Percentiles rank a stretch among this genome's conserved stretches.
Conservation (phyloP, 2,113 vertebrate genomes). For the Sinosuthora webbiana region DNA sequence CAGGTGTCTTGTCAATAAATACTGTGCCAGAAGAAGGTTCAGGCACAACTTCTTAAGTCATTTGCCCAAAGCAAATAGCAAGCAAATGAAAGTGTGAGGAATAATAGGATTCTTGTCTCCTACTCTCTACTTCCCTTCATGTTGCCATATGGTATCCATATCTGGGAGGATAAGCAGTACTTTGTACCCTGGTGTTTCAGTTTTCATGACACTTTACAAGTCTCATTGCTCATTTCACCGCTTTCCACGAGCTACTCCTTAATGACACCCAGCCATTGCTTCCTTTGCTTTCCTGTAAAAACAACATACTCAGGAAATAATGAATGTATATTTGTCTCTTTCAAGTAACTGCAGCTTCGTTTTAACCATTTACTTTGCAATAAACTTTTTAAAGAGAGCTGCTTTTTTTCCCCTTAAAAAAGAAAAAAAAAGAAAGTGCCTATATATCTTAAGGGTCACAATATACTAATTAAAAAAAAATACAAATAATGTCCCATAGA, state of each 20-base stretch:
- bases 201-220: conserved; percentile 67
- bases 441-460: neutral
- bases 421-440: neutral
- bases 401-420: neutral
- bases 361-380: conserved; percentile 56
- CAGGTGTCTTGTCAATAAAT: conserved; percentile 15
- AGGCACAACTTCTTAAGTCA: neutral
- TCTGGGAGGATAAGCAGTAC: conserved; percentile 53
- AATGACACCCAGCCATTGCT: conserved; percentile 55
- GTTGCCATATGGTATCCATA: conserved; percentile 57
- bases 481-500: neutral
- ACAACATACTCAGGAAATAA: conserved; percentile 52
- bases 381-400: conserved; percentile 47
- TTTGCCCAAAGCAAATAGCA: conserved; percentile 30
- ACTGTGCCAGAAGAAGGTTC: neutral
- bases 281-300: conserved; percentile 52
- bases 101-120: conserved; percentile 38
- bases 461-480: neutral
- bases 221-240: conserved; percentile 62
- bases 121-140: neutral
- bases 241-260: conserved; percentile 35
- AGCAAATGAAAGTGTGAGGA: conserved; percentile 43
- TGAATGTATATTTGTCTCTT: conserved; percentile 61
- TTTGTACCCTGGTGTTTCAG: conserved; percentile 66
- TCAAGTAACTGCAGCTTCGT: conserved; percentile 45